Evolutionary conservation across 2,113 vertebrate species (phyloP).

Genomic region (Neopipo cinnamomea): DNA sequence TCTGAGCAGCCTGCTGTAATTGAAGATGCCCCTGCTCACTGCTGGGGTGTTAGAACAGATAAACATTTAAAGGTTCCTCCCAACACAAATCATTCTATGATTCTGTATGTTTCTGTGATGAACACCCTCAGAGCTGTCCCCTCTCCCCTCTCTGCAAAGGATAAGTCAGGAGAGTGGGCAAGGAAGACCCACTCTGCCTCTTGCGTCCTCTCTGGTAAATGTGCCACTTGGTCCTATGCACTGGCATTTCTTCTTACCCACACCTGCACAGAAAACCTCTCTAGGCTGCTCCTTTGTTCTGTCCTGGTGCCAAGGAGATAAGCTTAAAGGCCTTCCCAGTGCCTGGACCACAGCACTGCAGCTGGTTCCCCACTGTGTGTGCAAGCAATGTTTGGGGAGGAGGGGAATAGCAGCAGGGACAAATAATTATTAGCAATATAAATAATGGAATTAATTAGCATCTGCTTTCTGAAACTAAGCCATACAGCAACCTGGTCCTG

Average conservation of each 20-base stretch:
- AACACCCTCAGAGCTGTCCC: accelerated
- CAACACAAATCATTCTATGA: background rate
- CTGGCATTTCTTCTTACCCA: background rate
- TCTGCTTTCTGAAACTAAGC: background rate
- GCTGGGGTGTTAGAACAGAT: background rate
- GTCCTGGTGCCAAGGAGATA: background rate
- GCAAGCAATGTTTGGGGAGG: background rate
- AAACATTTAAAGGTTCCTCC: background rate
- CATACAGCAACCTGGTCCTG: background rate
- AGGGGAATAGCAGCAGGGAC: background rate
- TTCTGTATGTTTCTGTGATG: background rate
- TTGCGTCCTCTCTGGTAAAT: background rate
- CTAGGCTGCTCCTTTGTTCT: background rate
- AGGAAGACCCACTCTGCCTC: background rate
- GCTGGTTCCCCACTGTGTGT: background rate
- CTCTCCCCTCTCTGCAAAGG: background rate
- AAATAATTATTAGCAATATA: constrained; percentile 28
- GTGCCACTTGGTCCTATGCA: background rate
- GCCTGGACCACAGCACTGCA: background rate
- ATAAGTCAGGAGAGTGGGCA: accelerated
- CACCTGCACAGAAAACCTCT: background rate
- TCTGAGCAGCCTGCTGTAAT: background rate
- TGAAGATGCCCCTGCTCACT: background rate
- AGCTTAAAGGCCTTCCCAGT: background rate
- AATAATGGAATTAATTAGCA: constrained; percentile 36